Percentiles rank a stretch among this genome's conserved stretches.
phyloP scores from a whole-genome alignment of 2,113 vertebrate species.

The Lanius collurio region DNA sequence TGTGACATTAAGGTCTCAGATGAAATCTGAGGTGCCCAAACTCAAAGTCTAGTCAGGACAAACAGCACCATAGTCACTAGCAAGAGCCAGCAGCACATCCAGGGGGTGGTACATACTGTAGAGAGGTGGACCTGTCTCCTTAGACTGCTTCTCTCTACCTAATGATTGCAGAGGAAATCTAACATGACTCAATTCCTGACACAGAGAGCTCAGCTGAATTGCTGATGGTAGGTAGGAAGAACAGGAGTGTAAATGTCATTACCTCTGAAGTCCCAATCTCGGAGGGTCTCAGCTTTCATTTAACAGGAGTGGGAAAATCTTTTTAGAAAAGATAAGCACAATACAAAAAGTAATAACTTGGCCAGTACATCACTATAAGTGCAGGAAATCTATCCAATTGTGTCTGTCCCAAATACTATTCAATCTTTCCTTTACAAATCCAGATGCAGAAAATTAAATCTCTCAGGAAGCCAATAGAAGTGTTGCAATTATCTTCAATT shows the following conservation, averaged over 20 bases:
- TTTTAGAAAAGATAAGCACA: not conserved
- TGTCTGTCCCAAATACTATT: not conserved
- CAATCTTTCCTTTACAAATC: not conserved
- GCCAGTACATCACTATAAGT: not conserved
- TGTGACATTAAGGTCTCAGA: not conserved
- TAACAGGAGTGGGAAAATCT: not conserved
- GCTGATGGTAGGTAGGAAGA: not conserved
- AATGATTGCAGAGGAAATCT: not conserved
- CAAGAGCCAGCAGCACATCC: not conserved
- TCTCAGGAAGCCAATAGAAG: not conserved
- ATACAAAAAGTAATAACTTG: not conserved
- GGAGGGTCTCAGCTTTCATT: not conserved
- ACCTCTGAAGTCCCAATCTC: not conserved
- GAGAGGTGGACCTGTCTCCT: not conserved
- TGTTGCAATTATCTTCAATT: not conserved
- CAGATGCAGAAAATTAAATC: not conserved
- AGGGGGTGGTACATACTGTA: rapidly evolving
- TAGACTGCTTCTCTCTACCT: not conserved
- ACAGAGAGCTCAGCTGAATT: not conserved
- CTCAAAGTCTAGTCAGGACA: not conserved
- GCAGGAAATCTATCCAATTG: not conserved
- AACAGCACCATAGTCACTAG: not conserved
- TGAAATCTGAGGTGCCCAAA: not conserved
- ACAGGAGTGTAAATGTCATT: not conserved
- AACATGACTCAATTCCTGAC: not conserved